Evolutionary conservation across 2,888 invertebrate species (phyloP).

Genomic region (Cerceris ruficornis): DNA sequence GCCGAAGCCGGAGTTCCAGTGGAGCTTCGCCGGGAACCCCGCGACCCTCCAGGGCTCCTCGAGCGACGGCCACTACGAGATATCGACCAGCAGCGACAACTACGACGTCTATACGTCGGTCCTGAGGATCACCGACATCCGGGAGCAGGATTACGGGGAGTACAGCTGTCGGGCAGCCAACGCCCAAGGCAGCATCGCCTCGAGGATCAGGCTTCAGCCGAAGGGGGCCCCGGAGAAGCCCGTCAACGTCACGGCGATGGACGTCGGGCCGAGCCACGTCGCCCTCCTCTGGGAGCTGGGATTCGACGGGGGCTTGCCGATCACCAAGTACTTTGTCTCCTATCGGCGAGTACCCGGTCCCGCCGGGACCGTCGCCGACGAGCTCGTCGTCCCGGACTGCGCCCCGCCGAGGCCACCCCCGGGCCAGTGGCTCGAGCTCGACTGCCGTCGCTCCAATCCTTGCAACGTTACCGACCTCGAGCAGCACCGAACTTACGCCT

Average conservation of each 20-base stretch:
- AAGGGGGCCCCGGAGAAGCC: conserved; percentile 95
- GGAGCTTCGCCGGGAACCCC: conserved; percentile 91
- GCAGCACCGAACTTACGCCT: conserved; percentile 92
- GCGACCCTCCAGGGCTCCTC: conserved; percentile 89
- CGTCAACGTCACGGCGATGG: conserved; percentile 87
- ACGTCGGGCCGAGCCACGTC: conserved; percentile 90
- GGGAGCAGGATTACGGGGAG: conserved; percentile 94
- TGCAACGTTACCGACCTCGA: conserved; percentile 94
- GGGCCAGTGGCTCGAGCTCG: conserved; percentile 91
- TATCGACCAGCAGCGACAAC: conserved; percentile 90
- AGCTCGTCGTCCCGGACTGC: conserved; percentile 85
- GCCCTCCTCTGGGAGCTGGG: conserved; percentile 94
- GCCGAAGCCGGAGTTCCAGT: conserved; percentile 96
- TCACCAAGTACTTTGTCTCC: conserved; percentile 93
- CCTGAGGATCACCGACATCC: conserved; percentile 88
- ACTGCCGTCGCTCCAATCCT: conserved; percentile 92
- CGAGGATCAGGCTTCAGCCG: conserved; percentile 90
- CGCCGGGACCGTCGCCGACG: conserved; percentile 85
- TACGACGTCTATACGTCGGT: conserved; percentile 94
- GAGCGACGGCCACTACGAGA: conserved; percentile 93
- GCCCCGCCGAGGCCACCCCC: conserved; percentile 84
- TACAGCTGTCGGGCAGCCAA: conserved; percentile 95
- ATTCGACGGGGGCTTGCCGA: conserved; percentile 93
- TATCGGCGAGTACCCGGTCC: conserved; percentile 88
- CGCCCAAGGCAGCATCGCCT: conserved; percentile 89